Base-by-base conservation (phyloP, 1,140 invertebrate genomes). In the Aphidius ervi region DNA sequence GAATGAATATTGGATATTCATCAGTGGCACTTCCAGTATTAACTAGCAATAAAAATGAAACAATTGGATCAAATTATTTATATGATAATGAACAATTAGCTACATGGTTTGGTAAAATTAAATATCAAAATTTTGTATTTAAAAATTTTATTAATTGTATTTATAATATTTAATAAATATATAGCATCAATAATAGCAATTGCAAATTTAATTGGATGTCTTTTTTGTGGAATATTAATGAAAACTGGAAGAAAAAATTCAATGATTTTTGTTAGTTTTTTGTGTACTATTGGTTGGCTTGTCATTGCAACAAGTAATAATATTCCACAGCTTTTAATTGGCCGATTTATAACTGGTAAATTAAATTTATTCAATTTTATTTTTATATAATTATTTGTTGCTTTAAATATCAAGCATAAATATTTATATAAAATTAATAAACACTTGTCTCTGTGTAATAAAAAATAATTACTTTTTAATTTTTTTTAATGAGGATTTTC, bases 261-360 rank as follows among this genome's bases (percentile, higher is more conserved):
- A 1, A 70, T 84, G 48, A 63, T 78, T 9, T 57, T 75, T 6
- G 64, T 71, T 5, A 68, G 74, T 3, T 6, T 79, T 9, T 75
- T 78, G 0, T 81, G 74, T 63, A 48, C 79, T 9, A 31, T 75
- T 16, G 81, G 82, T n/a, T 85, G 81, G 78, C 47, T 77, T 3
- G 37, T 77, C 0, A 80, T 84, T 53, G 71, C 72, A 20, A 70
- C 71, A 59, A 60, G 71, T 54, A 58, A 70, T 45, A 63, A 50
- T 55, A 57, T 74, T 39, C 6, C 56, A 9, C 61, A 72, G 5
- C 62, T 82, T 46, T 74, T 74, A 42, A 41, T 75, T n/a, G 81
- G 81, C 3, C 70, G 82, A 62, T 66, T 82, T 45, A 58, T 83
- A 9, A 79, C 76, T 6, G 74, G 76, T 69, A 56, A 41, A 45